Percentiles rank a stretch among this genome's conserved stretches.
phyloP scores from a whole-genome alignment of 2,113 vertebrate species.

The Alethe diademata region DNA sequence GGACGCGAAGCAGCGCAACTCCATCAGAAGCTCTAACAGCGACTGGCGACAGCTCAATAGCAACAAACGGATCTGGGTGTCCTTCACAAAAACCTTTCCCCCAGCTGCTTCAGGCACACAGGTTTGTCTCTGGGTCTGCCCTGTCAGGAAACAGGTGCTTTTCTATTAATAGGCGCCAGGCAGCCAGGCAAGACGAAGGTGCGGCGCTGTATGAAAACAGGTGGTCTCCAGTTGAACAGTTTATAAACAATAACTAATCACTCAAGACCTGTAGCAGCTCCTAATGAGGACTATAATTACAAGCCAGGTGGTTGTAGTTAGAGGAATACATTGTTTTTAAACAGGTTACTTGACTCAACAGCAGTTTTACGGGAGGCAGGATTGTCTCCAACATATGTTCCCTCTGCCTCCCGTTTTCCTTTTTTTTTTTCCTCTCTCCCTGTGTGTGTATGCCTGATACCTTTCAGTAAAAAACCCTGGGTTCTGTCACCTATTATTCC shows the following conservation, averaged over 20 bases:
- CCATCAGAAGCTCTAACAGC: background rate
- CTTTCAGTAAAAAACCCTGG: background rate
- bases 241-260: conserved; percentile 82
- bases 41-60: background rate
- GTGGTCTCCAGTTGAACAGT: conserved; percentile 71
- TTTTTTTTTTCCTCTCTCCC: background rate
- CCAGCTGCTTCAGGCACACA: conserved; percentile 59
- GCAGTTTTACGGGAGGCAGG: conserved; percentile 41
- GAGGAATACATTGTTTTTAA: conserved; percentile 65
- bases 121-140: conserved; percentile 32
- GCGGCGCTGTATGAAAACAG: conserved; percentile 65
- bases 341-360: conserved; percentile 68
- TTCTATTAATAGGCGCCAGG: conserved; percentile 72
- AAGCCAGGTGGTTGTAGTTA: conserved; percentile 81
- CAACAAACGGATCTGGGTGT: conserved; percentile 43
- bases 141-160: conserved; percentile 81
- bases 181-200: conserved; percentile 73
- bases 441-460: background rate
- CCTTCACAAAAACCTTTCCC: conserved; percentile 69
- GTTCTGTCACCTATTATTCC: background rate
- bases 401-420: background rate
- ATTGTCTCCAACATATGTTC: conserved; percentile 65
- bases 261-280: conserved; percentile 74
- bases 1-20: background rate
- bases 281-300: conserved; percentile 73